These are phyloP conservation scores for Xerus rutilus DNA, from an alignment of 2,797 vertebrate genomes.

Conservation along the genomic window DNA sequence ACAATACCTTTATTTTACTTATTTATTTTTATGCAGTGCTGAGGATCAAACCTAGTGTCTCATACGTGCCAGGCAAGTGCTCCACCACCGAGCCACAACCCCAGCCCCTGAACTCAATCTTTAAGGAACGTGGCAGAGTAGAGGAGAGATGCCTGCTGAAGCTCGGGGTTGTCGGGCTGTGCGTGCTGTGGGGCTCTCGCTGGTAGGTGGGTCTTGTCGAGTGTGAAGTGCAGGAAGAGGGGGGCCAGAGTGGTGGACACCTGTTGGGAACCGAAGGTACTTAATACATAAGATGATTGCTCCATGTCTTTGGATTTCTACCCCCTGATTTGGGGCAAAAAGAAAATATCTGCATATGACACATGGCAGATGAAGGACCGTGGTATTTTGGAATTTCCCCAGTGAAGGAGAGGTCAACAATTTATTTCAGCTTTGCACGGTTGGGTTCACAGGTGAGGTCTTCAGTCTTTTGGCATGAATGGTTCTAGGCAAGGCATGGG, in stretches of 20 bases:
- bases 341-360: not conserved
- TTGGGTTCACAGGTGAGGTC: not conserved
- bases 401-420: not conserved
- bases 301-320: not conserved
- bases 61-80: too few species aligned
- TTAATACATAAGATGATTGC: not conserved
- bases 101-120: not conserved
- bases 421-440: not conserved
- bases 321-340: not conserved
- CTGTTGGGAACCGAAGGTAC: not conserved
- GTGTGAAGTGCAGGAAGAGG: accelerated
- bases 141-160: not conserved
- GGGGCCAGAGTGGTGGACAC: not conserved
- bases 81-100: too few species aligned
- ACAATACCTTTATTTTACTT: too few species aligned
- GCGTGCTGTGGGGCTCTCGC: too few species aligned
- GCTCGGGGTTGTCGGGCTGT: not conserved
- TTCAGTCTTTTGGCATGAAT: not conserved
- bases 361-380: not conserved
- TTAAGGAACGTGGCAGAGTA: not conserved
- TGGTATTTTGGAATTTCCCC: not conserved
- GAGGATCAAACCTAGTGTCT: too few species aligned
- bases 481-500: not conserved
- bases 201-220: not conserved
- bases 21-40: too few species aligned